Percentiles rank a stretch among this genome's conserved stretches.
These are phyloP conservation scores for Apogon hyalosoma DNA, from an alignment of 2,797 vertebrate genomes.

Conservation along the genomic window DNA sequence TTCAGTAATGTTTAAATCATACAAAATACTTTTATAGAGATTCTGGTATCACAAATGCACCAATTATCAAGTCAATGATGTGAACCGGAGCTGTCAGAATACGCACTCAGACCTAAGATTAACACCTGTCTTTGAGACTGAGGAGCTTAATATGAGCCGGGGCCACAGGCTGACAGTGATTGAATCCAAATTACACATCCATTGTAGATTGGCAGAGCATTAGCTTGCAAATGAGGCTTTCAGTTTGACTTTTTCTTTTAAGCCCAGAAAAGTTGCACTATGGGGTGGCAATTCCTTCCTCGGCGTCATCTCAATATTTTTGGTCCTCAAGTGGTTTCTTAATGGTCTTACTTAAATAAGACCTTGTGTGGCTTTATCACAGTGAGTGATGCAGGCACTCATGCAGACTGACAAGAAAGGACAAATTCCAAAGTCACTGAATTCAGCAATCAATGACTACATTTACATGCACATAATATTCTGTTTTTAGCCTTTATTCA, in stretches of 20 bases:
- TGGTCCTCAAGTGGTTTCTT: slow-evolving; percentile 54
- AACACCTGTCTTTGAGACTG: slow-evolving; percentile 54
- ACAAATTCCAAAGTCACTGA: slow-evolving; percentile 34
- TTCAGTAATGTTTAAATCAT: too few relatives aligned
- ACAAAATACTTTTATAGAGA: neutral
- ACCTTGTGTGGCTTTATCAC: slow-evolving; percentile 46
- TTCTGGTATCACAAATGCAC: slow-evolving; percentile 11
- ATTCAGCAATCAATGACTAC: slow-evolving; percentile 21
- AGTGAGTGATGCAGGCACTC: slow-evolving; percentile 20
- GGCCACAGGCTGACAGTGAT: slow-evolving; percentile 56
- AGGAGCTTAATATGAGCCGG: slow-evolving; percentile 48
- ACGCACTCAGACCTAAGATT: slow-evolving; percentile 38
- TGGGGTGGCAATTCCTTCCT: slow-evolving; percentile 49
- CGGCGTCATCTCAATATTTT: slow-evolving; percentile 56
- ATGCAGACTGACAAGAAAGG: slow-evolving; percentile 51
- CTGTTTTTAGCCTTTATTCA: too few relatives aligned
- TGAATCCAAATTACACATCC: slow-evolving; percentile 65
- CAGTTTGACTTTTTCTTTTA: slow-evolving; percentile 36
- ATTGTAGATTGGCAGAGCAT: slow-evolving; percentile 62
- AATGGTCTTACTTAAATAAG: slow-evolving; percentile 58
- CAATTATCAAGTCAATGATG: slow-evolving; percentile 17
- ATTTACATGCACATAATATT: slow-evolving; percentile 3
- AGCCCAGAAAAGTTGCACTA: slow-evolving; percentile 35
- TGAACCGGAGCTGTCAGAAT: slow-evolving; percentile 33
- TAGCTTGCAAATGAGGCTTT: slow-evolving; percentile 72